A percentile compares a stretch with the other conserved stretches of the same genome.
Conservation (phyloP, 2,113 vertebrate genomes). For the Trichomycterus rosablanca region DNA sequence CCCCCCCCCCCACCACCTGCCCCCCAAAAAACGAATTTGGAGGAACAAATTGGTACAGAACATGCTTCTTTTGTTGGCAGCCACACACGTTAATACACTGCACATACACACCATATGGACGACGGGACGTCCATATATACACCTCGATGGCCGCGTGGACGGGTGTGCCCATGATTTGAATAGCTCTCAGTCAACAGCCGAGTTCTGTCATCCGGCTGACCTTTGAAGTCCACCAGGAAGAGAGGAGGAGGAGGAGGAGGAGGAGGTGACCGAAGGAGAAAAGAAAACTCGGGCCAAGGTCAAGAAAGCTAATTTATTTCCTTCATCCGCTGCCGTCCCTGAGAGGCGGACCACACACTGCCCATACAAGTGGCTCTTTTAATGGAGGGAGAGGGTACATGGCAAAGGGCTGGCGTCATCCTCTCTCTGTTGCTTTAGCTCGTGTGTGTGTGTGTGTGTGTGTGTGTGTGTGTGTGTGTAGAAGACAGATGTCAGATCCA, state of each 20-base stretch:
- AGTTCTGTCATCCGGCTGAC: constrained; percentile 61
- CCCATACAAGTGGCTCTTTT: constrained; percentile 60
- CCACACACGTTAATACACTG: neutral
- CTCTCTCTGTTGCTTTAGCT: constrained; percentile 33
- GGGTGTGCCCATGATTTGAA: constrained; percentile 53
- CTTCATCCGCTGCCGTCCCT: constrained; percentile 60
- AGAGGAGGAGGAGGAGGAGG: constrained; percentile 43
- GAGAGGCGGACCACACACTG: constrained; percentile 69
- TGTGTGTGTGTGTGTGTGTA: constrained; percentile 4
- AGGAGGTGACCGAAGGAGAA: constrained; percentile 48
- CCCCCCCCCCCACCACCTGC: too few relatives aligned
- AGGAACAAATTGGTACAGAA: too few relatives aligned
- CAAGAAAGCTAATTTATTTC: constrained; percentile 77
- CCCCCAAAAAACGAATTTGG: too few relatives aligned
- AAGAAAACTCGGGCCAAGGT: constrained; percentile 71
- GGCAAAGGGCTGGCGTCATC: constrained; percentile 55
- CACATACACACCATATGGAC: neutral
- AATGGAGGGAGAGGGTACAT: constrained; percentile 56
- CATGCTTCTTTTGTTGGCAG: neutral
- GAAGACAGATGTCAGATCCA: constrained; percentile 17
- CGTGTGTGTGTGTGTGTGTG: constrained; percentile 13
- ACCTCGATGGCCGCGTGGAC: too few relatives aligned
- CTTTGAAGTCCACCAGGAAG: constrained; percentile 63
- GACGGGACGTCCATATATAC: neutral
- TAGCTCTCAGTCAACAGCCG: constrained; percentile 52